Percentiles rank a stretch among this genome's conserved stretches.
phyloP scores from a whole-genome alignment of 2,113 vertebrate species.

The Pelodiscus sinensis region DNA sequence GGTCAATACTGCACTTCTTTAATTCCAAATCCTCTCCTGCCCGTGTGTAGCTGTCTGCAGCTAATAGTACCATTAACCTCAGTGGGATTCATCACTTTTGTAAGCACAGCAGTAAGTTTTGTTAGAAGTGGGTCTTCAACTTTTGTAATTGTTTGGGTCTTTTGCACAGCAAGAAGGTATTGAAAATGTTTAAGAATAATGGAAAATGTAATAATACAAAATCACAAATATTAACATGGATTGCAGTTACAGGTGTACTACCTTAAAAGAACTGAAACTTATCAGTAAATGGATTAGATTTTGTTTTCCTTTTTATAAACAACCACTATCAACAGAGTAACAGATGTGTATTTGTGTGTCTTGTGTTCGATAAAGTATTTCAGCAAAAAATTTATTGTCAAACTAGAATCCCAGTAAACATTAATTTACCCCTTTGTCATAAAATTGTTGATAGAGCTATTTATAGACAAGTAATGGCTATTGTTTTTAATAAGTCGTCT shows the following conservation, averaged over 20 bases:
- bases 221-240: not conserved
- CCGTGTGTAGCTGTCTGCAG: not conserved
- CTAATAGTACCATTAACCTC: not conserved
- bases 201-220: not conserved
- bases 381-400: not conserved
- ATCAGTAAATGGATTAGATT: not conserved
- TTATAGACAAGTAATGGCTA: not conserved
- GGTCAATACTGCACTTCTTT: not conserved
- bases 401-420: not conserved
- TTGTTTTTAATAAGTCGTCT: not conserved
- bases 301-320: not conserved
- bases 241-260: not conserved
- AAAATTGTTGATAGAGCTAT: not conserved
- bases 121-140: too few relatives aligned
- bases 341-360: not conserved
- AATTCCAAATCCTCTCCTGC: not conserved
- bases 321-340: not conserved
- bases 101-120: not conserved
- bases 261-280: not conserved
- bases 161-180: not conserved
- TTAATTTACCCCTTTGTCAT: not conserved
- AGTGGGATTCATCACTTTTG: too few relatives aligned
- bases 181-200: not conserved
- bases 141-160: not conserved
- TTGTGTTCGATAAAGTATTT: not conserved